These are phyloP conservation scores for Melanotaenia pygmaea DNA, from an alignment of 2,797 vertebrate genomes.

Conservation along the genomic window DNA sequence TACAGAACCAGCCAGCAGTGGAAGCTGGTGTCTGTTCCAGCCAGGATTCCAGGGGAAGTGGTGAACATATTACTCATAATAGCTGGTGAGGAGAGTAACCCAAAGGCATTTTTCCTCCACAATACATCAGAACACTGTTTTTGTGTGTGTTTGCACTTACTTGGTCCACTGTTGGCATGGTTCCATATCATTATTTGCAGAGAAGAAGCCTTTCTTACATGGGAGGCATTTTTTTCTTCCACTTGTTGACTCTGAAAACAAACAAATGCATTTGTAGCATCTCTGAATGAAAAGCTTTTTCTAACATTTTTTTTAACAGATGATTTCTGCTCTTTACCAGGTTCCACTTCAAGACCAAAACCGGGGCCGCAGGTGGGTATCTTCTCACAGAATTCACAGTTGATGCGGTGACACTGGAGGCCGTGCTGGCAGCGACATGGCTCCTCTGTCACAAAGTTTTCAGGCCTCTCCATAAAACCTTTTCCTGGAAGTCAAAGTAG, in stretches of 20 bases:
- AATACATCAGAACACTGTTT: slow-evolving; percentile 23
- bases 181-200: slow-evolving; percentile 76
- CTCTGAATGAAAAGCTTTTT: not conserved
- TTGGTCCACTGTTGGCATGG: slow-evolving; percentile 91
- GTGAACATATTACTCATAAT: slow-evolving; percentile 67
- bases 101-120: slow-evolving; percentile 47
- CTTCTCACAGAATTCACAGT: slow-evolving; percentile 90
- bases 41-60: slow-evolving; percentile 77
- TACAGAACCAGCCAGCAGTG: slow-evolving; percentile 52
- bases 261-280: not conserved
- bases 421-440: slow-evolving; percentile 85
- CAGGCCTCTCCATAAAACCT: slow-evolving; percentile 83
- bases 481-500: slow-evolving; percentile 79
- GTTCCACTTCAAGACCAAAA: slow-evolving; percentile 75
- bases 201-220: slow-evolving; percentile 89
- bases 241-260: slow-evolving; percentile 55
- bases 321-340: slow-evolving; percentile 48
- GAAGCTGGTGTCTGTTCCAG: slow-evolving; percentile 61
- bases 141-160: slow-evolving; percentile 79
- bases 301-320: not conserved
- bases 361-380: slow-evolving; percentile 85
- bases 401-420: slow-evolving; percentile 87
- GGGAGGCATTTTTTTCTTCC: slow-evolving; percentile 70
- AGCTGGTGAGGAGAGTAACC: slow-evolving; percentile 50
- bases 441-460: slow-evolving; percentile 82